Percentiles rank a stretch among this genome's conserved stretches.
Conservation (phyloP, 2,113 vertebrate species). For the Trematomus loennbergii region DNA sequence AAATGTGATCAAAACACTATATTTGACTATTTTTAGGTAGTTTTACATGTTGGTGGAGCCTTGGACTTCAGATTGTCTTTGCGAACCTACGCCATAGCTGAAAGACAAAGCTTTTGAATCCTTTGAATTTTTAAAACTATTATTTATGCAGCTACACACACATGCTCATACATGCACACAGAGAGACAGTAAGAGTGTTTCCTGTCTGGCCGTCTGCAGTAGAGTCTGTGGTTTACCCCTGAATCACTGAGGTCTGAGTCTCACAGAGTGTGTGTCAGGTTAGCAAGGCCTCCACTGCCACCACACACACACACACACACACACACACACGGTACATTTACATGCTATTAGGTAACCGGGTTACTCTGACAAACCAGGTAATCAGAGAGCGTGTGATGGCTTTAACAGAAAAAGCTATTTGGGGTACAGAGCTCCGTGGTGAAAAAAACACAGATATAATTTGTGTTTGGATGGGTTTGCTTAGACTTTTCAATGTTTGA, state of each 20-base stretch:
- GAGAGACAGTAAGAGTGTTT: constrained; percentile 43
- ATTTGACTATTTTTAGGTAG: too few relatives aligned
- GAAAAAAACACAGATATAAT: constrained; percentile 5
- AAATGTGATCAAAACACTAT: neutral
- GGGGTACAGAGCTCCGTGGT: neutral
- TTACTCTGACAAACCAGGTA: constrained; percentile 32
- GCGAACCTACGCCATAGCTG: too few relatives aligned
- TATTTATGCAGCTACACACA: neutral
- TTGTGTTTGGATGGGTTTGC: constrained; percentile 12
- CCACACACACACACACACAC: constrained; percentile 23
- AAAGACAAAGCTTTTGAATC: too few relatives aligned
- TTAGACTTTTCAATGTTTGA: neutral
- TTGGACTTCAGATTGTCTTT: too few relatives aligned
- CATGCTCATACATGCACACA: neutral
- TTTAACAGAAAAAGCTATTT: constrained; percentile 38
- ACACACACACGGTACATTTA: neutral
- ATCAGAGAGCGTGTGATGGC: constrained; percentile 7
- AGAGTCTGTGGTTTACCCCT: constrained; percentile 52
- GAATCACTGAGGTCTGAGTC: constrained; percentile 53
- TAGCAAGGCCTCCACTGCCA: constrained; percentile 30
- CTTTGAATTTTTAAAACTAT: neutral
- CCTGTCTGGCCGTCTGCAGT: constrained; percentile 49
- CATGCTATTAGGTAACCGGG: constrained; percentile 25
- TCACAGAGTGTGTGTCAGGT: constrained; percentile 52
- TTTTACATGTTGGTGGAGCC: too few relatives aligned